Conservation (phyloP, 1,140 invertebrate species). For the Drosophila aff. region DNA sequence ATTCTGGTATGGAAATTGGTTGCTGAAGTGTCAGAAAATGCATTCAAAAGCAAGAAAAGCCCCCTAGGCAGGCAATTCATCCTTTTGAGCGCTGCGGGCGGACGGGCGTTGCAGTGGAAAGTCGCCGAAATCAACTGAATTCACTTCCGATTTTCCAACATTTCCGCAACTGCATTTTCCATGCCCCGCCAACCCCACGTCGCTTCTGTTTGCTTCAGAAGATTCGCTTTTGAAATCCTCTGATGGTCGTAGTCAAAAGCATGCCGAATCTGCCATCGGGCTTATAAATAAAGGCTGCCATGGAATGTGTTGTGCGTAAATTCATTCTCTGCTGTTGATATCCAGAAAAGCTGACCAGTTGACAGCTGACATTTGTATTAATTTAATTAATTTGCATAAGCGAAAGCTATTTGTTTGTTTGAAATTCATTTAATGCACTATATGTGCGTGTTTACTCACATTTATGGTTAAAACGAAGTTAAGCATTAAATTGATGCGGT, state of each 20-base stretch:
- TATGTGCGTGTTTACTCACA: conserved; percentile 1
- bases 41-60: conserved; percentile 33
- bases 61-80: conserved; percentile 6
- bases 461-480: conserved; percentile 19
- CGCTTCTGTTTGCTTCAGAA: conserved; percentile 16
- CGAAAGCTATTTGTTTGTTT: conserved; percentile 30
- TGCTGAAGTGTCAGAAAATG: conserved; percentile 18
- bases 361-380: conserved; percentile 12
- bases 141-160: conserved; percentile 63
- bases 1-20: background rate
- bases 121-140: conserved; percentile 29
- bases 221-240: conserved; percentile 20
- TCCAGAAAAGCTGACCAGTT: background rate
- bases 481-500: conserved; percentile 47
- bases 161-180: conserved; percentile 42
- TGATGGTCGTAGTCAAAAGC: conserved; percentile 3
- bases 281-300: background rate
- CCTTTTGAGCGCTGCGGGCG: conserved; percentile 8
- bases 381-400: conserved; percentile 34
- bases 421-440: conserved; percentile 12
- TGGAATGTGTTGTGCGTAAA: conserved; percentile 5
- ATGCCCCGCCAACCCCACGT: background rate
- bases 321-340: background rate
- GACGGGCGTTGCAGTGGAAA: background rate
- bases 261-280: conserved; percentile 17